Percentiles rank a stretch among this genome's conserved stretches.
These are phyloP conservation scores for Zaprionus taronus DNA, from an alignment of 1,140 invertebrate species.

Conservation along the genomic window DNA sequence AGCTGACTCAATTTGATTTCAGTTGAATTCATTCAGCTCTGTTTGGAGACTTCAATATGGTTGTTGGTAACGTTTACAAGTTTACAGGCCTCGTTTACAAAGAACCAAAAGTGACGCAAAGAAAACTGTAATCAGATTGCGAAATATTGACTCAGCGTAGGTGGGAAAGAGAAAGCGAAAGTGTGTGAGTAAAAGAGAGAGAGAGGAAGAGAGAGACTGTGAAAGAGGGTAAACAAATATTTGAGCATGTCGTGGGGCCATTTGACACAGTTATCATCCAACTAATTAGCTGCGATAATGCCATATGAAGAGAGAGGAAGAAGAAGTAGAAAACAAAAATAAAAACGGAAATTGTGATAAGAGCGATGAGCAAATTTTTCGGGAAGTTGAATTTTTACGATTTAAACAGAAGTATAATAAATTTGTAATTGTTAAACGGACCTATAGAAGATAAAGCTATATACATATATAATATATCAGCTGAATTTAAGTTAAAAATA, in stretches of 20 bases:
- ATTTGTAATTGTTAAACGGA: too few species aligned
- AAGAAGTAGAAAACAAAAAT: not conserved
- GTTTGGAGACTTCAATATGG: not conserved
- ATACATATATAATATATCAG: too few species aligned
- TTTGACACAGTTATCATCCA: constrained; percentile 48
- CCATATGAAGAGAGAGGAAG: not conserved
- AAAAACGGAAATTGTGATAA: constrained; percentile 14
- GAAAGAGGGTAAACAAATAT: constrained; percentile 38
- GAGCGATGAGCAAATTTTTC: not conserved
- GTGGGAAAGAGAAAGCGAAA: constrained; percentile 4
- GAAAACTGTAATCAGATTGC: constrained; percentile 42
- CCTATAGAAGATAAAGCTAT: not conserved
- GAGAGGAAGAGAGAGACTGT: not conserved
- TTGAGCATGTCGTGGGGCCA: constrained; percentile 30
- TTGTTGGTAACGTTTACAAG: not conserved
- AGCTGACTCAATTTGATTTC: constrained; percentile 39
- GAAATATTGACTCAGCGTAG: constrained; percentile 35
- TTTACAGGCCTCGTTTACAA: not conserved
- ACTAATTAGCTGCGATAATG: constrained; percentile 40
- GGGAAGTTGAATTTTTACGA: not conserved
- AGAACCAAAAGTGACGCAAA: constrained; percentile 6
- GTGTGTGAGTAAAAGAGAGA: not conserved
- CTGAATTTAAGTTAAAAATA: too few species aligned
- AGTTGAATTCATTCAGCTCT: constrained; percentile 17
- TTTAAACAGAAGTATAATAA: too few species aligned